Conservation (phyloP, 2,888 invertebrate species). For the Napeogenes inachia region DNA sequence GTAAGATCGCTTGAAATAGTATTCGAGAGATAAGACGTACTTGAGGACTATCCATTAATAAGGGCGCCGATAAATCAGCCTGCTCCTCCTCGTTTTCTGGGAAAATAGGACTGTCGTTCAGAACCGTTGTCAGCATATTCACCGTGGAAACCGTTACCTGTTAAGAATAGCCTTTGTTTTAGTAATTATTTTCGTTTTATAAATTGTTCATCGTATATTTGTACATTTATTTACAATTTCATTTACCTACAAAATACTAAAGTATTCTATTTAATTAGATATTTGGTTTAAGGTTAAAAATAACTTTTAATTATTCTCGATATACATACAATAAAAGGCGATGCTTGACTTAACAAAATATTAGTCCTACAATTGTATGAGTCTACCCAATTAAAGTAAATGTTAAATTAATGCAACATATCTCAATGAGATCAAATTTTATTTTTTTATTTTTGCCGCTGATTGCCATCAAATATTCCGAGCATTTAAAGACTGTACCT, state of each 20-base stretch:
- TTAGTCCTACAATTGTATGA: too few relatives aligned
- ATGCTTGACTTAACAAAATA: too few relatives aligned
- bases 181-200: not conserved
- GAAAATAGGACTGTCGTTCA: slow-evolving; percentile 91
- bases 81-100: slow-evolving; percentile 87
- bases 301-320: too few relatives aligned
- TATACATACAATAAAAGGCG: too few relatives aligned
- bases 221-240: not conserved
- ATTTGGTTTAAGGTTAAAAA: too few relatives aligned
- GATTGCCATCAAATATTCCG: too few relatives aligned
- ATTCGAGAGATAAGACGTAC: slow-evolving; percentile 45
- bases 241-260: too few relatives aligned
- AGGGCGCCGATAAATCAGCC: slow-evolving; percentile 81
- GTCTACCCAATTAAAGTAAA: too few relatives aligned
- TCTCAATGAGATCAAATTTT: too few relatives aligned
- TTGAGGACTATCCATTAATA: slow-evolving; percentile 89
- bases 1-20: not conserved
- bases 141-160: slow-evolving; percentile 91
- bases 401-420: too few relatives aligned
- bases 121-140: slow-evolving; percentile 91
- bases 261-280: too few relatives aligned
- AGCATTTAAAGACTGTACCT: not conserved
- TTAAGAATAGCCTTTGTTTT: slow-evolving; percentile 19
- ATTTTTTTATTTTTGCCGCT: too few relatives aligned
- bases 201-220: not conserved